These are phyloP conservation scores for Orchestia grillus DNA, from an alignment of 1,140 invertebrate genomes.

Conservation along the genomic window DNA sequence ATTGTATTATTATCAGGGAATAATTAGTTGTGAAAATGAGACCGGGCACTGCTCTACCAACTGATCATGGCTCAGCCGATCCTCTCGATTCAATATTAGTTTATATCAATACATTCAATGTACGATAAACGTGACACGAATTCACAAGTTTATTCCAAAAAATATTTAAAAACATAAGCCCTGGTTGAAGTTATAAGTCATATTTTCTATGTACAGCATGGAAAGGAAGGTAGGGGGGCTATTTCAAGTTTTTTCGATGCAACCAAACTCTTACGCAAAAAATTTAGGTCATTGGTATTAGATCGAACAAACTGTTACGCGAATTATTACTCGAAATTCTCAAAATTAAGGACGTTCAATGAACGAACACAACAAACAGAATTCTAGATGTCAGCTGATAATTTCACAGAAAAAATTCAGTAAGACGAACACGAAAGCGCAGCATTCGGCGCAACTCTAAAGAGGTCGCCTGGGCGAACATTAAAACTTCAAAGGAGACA, in stretches of 20 bases:
- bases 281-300: no score
- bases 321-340: no score
- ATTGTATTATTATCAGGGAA: no score
- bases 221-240: neutral
- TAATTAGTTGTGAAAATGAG: neutral
- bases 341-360: neutral
- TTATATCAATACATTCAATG: neutral
- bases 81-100: neutral
- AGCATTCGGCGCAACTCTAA: neutral
- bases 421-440: neutral
- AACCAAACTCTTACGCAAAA: no score
- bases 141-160: neutral
- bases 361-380: neutral
- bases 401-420: neutral
- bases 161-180: no score
- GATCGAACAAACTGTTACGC: no score
- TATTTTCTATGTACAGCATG: neutral
- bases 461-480: neutral
- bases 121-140: neutral
- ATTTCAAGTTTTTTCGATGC: no score
- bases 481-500: constrained; percentile 7
- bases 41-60: neutral
- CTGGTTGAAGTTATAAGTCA: neutral
- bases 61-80: neutral
- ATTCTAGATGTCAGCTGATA: neutral